Base-by-base conservation (phyloP, 2,113 vertebrate species). In the Myrmophylax atrothorax region DNA sequence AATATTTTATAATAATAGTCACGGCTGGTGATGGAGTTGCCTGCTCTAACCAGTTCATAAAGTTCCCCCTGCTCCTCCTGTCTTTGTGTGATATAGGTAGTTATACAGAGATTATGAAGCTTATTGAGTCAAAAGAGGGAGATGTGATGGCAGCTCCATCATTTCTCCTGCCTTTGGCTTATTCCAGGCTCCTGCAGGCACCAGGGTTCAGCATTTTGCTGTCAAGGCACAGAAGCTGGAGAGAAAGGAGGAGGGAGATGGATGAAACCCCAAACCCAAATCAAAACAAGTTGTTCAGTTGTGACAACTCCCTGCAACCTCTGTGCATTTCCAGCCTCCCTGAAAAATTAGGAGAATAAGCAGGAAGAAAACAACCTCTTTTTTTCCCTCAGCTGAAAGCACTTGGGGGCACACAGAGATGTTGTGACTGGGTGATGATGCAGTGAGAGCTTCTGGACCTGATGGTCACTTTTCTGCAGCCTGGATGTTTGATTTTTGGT, bases 1-100 rank as follows among this genome's bases (percentile, higher is more conserved):
- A 93, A 95, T 96, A 96, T 93, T 96, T 97, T 97, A 96, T 76
- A 94, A 96, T 84, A 89, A 90, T 73, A 81, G 37, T 81, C 77
- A 83, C 4, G 49, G 59, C 49, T 92, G 60, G 72, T 84, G 85
- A 96, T 96, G 91, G 95, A 96, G 90, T 72, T 92, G 82, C 83
- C 83, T 70, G 80, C 87, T 95, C 77, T 67, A 93, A 94, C 67
- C 80, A 79, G 82, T 87, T 92, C 81, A 88, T 84, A 94, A 95
- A 89, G 83, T 35, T 95, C 89, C 78, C 58, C 15, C 78, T 67
- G 91, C 90, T 94, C 77, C 92, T 89, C 73, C 94, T 84, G 94
- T 56, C 87, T 75, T 24, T 10, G 8, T 37, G 74, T 50, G 86
- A 93, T 87, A 69, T 56, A 95, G 66, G 83, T 69, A 49, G 78